phyloP scores from a whole-genome alignment of 2,888 invertebrate genomes.

The Volucella inflata region DNA sequence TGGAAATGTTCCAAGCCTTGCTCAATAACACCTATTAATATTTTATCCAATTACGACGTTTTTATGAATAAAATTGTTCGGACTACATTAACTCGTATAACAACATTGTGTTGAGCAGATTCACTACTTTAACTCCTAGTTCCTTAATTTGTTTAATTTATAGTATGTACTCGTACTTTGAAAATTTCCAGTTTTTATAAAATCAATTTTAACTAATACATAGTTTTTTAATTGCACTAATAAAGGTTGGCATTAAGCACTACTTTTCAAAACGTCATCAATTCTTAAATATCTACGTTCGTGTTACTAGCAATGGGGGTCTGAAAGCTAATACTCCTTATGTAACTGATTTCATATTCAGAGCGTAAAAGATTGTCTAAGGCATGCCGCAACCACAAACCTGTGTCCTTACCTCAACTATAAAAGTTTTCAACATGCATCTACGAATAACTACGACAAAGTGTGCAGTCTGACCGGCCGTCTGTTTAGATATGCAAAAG shows the following conservation, averaged over 20 bases:
- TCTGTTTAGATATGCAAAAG: constrained; percentile 69
- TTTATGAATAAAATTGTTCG: constrained; percentile 77
- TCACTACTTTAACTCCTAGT: too few species aligned
- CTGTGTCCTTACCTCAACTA: neutral
- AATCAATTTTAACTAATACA: constrained; percentile 31
- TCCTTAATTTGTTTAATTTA: neutral
- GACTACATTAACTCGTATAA: too few species aligned
- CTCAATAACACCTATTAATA: constrained; percentile 81
- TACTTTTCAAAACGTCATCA: neutral
- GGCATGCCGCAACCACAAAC: constrained; percentile 48
- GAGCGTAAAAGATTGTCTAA: constrained; percentile 46
- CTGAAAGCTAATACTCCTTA: neutral
- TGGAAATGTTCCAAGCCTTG: constrained; percentile 81
- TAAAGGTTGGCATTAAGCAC: constrained; percentile 30
- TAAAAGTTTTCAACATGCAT: constrained; percentile 9
- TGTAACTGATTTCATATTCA: constrained; percentile 46
- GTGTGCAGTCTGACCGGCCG: constrained; percentile 30
- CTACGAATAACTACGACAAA: neutral
- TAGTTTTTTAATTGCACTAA: constrained; percentile 33
- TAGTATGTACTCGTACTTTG: too few species aligned
- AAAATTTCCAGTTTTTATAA: neutral
- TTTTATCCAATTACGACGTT: constrained; percentile 81
- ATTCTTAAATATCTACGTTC: too few species aligned
- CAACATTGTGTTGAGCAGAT: too few species aligned
- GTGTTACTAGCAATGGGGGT: too few species aligned